Evolutionary conservation across 1,140 invertebrate species (phyloP), one percentile per base, ranked within the genome.

Genomic region (Hyposmocoma kahamanoa): DNA sequence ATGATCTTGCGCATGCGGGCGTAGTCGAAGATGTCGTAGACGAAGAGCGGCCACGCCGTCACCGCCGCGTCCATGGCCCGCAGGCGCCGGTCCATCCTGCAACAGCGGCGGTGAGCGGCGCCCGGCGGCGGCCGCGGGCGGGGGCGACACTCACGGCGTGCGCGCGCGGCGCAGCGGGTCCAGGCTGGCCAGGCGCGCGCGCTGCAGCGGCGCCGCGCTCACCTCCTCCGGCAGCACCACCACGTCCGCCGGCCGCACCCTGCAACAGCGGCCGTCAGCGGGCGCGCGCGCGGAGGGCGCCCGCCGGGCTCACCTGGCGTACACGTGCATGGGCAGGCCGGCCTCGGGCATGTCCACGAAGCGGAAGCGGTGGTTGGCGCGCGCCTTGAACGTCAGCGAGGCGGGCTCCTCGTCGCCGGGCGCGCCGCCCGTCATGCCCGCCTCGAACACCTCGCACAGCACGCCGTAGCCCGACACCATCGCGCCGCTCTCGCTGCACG

Each of bases 1-100:
- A 83, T 59, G 38, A 48, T 11, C 13, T 52, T 47, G 10, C 71
- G 61, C 67, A 78, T 61, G 50, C 69, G 72, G n/a, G 43, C 56
- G 56, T 87, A 81, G 80, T 94, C 90, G 69, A 92, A 93, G 56
- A 91, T 89, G 50, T 90, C 89, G 75, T 93, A 92, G 5, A 94
- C 90, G 90, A 90, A 90, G 18, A 68, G 68, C 46, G 90, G 90
- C 89, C 89, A 91, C 30, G 82, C 71, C 42, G 89, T 90, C 36
- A 86, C 47, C 6, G 66, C 50, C 24, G 89, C 80, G 60, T 90
- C 89, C 43, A 81, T 53, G 34, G 65, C 70, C 39, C 76, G 74
- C 48, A 84, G 46, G 21, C 51, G 59, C 41, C 47, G 38, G 44
- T 59, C 60, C 45, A 59, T 24, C 22, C 75, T 74, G 55, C 47